These are phyloP conservation scores for Gortyna flavago DNA, from an alignment of 2,888 invertebrate species.

Conservation along the genomic window DNA sequence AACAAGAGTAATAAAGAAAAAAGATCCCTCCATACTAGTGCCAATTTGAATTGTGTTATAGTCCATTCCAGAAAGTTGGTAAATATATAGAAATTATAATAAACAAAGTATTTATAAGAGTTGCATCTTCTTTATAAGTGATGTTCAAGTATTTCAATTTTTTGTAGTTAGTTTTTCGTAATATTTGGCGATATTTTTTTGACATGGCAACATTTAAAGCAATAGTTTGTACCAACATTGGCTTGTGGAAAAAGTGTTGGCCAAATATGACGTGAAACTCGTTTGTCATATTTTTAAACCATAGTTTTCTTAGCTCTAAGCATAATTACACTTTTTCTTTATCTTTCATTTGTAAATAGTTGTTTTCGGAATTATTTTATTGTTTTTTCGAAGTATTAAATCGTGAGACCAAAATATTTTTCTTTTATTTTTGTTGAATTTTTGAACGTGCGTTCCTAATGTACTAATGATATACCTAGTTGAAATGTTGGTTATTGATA, in stretches of 20 bases:
- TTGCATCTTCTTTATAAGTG: conserved; percentile 53
- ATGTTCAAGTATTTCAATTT: conserved; percentile 40
- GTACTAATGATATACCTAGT: conserved; percentile 19
- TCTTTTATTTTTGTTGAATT: conserved; percentile 60
- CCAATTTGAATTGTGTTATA: conserved; percentile 76
- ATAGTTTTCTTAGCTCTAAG: conserved; percentile 62
- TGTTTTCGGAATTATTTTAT: conserved; percentile 75
- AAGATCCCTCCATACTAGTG: conserved; percentile 87
- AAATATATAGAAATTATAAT: conserved; percentile 63
- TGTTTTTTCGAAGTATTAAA: conserved; percentile 83
- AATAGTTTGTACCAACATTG: background rate
- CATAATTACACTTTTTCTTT: conserved; percentile 51
- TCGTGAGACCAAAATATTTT: conserved; percentile 73
- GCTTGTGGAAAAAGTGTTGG: background rate
- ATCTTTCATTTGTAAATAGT: conserved; percentile 77
- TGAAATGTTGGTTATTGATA: conserved; percentile 50
- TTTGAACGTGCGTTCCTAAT: conserved; percentile 50
- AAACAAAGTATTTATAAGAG: conserved; percentile 66
- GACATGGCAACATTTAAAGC: conserved; percentile 13
- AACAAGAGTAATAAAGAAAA: conserved; percentile 70
- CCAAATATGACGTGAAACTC: conserved; percentile 16
- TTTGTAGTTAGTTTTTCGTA: conserved; percentile 20
- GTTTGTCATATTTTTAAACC: conserved; percentile 19
- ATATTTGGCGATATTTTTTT: conserved; percentile 32
- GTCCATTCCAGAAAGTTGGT: conserved; percentile 76